Base-by-base conservation (phyloP, 23 tunicate species). In the Clavelina lepadiformis region DNA sequence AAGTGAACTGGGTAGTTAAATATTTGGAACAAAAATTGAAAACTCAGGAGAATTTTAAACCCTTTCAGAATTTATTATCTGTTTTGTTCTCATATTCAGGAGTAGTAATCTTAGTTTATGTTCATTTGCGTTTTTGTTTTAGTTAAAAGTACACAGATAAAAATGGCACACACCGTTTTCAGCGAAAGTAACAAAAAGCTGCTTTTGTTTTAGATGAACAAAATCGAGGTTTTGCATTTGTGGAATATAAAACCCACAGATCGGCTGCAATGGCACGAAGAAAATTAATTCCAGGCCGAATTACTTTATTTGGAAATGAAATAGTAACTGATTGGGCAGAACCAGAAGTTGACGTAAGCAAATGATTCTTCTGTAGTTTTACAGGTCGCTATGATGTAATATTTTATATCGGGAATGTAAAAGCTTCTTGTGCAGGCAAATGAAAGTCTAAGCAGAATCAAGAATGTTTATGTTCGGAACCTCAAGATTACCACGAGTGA, bases 311-410 rank as follows among this genome's bases (percentile, higher is more conserved):
- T 75, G 99, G 99, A 27, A 75, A 77, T 65, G 95, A 86, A 67
- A 74, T 94, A 0, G 95, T 88, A 3, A 85, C 84, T 0, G 99
- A 94, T 55, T 94, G 99, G 99, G 99, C 99, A 15, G 99, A 94
- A 33, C 95, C 99, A 62, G 99, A 94, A 71, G 73, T 78, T 18
- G 99, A 94, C 75, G 99, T 86, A 75, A 54, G 65, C 41, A n/a
- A 53, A 11, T n/a, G n/a, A n/a, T 53, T 20, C 22, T 13, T 18
- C 7, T 53, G 18, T 53, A 53, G 59, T 53, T 53, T 22, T 11
- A 20, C n/a, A n/a, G n/a, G n/a, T n/a, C n/a, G n/a, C n/a, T n/a
- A 7, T 53, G 59, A 13, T 18, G 59, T 20, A 53, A 53, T 41
- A 41, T 11, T 41, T 41, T 11, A 15, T 41, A n/a, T n/a, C n/a